Evolutionary conservation across 2,888 invertebrate species (phyloP).

Genomic region (Euproctis similis): DNA sequence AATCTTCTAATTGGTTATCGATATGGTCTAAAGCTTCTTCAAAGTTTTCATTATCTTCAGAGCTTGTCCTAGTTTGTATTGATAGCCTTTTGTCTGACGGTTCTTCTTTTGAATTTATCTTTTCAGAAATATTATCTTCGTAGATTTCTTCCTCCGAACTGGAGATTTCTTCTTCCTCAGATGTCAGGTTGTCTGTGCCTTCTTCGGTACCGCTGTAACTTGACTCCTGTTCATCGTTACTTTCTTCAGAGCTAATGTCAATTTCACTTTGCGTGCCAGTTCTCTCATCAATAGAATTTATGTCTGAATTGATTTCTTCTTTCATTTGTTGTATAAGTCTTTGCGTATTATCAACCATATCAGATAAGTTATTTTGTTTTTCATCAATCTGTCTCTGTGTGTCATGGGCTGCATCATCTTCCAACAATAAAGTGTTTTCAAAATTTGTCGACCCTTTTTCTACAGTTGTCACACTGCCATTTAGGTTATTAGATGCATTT

Average conservation of each 20-base stretch:
- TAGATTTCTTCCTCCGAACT: constrained; percentile 27
- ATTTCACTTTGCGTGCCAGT: constrained; percentile 67
- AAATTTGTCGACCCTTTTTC: not conserved
- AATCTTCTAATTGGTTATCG: constrained; percentile 52
- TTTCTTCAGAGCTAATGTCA: constrained; percentile 50
- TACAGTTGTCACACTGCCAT: not conserved
- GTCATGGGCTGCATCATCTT: constrained; percentile 3
- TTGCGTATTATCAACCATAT: constrained; percentile 78
- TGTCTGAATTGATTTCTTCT: constrained; percentile 78
- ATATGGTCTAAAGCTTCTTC: constrained; percentile 69
- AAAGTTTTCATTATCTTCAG: constrained; percentile 66
- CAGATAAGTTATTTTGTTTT: constrained; percentile 56
- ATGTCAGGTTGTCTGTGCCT: constrained; percentile 44
- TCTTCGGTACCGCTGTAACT: constrained; percentile 59
- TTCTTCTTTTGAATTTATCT: constrained; percentile 1
- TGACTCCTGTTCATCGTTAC: constrained; percentile 51
- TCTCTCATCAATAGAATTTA: constrained; percentile 64
- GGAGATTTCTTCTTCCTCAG: constrained; percentile 50
- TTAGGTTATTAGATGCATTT: not conserved
- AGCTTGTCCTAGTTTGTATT: constrained; percentile 45
- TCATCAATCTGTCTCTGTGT: constrained; percentile 27
- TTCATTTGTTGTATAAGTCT: constrained; percentile 79
- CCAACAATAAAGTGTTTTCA: constrained; percentile 1
- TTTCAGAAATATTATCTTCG: constrained; percentile 11
- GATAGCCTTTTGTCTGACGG: constrained; percentile 8